Percentiles rank a stretch among this genome's conserved stretches.
Evolutionary conservation across 2,888 invertebrate genomes (phyloP).

Genomic region (Catocala fraxini): DNA sequence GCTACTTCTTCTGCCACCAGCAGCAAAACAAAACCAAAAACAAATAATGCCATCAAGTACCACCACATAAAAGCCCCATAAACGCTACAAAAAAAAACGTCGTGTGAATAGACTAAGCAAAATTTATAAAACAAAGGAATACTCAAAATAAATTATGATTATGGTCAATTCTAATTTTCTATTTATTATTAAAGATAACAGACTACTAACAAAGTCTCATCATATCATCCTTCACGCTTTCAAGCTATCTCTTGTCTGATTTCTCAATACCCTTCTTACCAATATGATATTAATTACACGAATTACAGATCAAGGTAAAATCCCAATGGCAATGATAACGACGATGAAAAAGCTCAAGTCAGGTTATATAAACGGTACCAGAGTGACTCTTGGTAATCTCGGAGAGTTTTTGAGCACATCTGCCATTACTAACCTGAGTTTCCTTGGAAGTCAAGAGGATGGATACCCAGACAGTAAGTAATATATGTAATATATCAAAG

Average conservation of each 20-base stretch:
- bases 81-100: no score
- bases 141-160: no score
- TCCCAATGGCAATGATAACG: slow-evolving; percentile 97
- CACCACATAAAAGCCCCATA: no score
- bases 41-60: no score
- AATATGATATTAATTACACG: neutral
- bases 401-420: slow-evolving; percentile 99
- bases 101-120: no score
- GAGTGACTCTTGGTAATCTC: slow-evolving; percentile 97
- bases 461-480: slow-evolving; percentile 94
- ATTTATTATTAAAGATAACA: neutral
- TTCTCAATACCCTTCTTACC: neutral
- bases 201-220: slow-evolving; percentile 9
- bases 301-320: slow-evolving; percentile 94
- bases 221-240: slow-evolving; percentile 11
- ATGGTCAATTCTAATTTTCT: neutral
- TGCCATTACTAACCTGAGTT: slow-evolving; percentile 98
- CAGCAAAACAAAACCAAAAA: no score
- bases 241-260: slow-evolving; percentile 1
- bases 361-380: slow-evolving; percentile 99
- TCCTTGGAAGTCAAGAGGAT: slow-evolving; percentile 97
- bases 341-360: slow-evolving; percentile 99
- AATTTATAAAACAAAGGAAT: no score
- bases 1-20: no score
- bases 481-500: neutral